Base-by-base conservation (phyloP, 2,797 vertebrate species). In the Hylomyscus alleni region DNA sequence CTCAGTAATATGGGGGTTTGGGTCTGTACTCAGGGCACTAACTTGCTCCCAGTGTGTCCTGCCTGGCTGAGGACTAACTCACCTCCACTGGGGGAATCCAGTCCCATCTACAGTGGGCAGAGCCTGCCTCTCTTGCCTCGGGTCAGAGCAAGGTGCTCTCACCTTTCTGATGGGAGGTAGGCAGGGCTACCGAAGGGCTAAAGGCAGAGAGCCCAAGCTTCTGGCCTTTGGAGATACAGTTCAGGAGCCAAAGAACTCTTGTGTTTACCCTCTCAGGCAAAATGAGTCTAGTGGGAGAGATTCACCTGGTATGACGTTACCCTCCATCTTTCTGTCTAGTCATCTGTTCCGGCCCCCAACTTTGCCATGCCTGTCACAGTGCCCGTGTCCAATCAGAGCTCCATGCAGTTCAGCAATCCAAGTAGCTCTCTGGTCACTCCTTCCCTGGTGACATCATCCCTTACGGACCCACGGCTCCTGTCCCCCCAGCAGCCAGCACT, bases 281-380 rank as follows among this genome's bases (percentile, higher is more conserved):
- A 31, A 76, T 69, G 77, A 87, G 93, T 17, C 26, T 78, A 7
- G 2, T 19, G 73, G 54, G 17, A 26, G 75, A 50, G 29, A 10
- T n/a, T 1, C 1, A 54, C 78, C 65, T 60, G 37, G 40, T 75
- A 93, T 98, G 89, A 97, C 69, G 1, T 96, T 1, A 69, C 6
- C 69, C 92, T 92, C 34, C 88, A 19, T 96, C 93, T 98, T 91
- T 98, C 81, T 82, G 97, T 96, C 97, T 98, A 99, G 99, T 99
- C 99, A 73, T 97, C 99, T 97, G 99, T 99, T 98, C 99, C 99
- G 62, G 99, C 99, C 89, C 99, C 99, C 15, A 99, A 99, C 98
- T 99, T 99, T 84, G 99, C 99, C 98, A 99, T 99, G 99, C 99
- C 99, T 2, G 99, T 99, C 98, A 99, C 99, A 69, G 99, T 99